Base-by-base conservation (phyloP, 30 jellyfish, hydroid and myxozoan species). In the Hydractinia echinata region DNA sequence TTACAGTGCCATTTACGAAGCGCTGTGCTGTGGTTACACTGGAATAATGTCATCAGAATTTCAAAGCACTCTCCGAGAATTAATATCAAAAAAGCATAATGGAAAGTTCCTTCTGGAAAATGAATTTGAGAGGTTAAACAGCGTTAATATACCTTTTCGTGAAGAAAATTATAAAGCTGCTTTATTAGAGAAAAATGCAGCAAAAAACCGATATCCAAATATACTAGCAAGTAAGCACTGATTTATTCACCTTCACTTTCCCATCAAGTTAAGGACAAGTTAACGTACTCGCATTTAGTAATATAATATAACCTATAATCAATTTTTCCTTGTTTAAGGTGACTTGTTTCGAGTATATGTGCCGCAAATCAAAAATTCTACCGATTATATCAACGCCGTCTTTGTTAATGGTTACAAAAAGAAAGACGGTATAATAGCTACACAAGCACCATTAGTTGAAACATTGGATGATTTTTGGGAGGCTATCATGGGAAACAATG, bases 231-330 rank as follows among this genome's bases (percentile, higher is more conserved):
- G 44, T 76, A 51, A 19, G 84, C 55, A 84, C 10, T 82, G 86
- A 19, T 87, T 86, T 74, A 50, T 93, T n/a, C 60, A 94, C 49
- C 83, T 93, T 20, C 89, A 79, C 55, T 21, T 9, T 18, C 1
- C 3, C 69, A 11, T 58, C 19, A 16, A 58, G 0, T 1, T 30
- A 30, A 30, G 44, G 44, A 30, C 44, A 30, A 30, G 44, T 30
- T 30, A n/a, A n/a, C n/a, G n/a, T n/a, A n/a, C n/a, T n/a, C n/a
- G n/a, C n/a, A n/a, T n/a, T n/a, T n/a, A 30, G 15, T 13, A 58
- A 58, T 11, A 16, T 58, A 58, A 58, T 58, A 11, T 58, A 11
- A 58, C 18, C 69, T 13, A 13, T 58, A 13, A 1, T 58, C 19
- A 11, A 13, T 58, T 58, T 11, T 16, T 2, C 19, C 15, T 58